Evolutionary conservation across 2,888 invertebrate species (phyloP).

Genomic region (Gryllus longicercus): DNA sequence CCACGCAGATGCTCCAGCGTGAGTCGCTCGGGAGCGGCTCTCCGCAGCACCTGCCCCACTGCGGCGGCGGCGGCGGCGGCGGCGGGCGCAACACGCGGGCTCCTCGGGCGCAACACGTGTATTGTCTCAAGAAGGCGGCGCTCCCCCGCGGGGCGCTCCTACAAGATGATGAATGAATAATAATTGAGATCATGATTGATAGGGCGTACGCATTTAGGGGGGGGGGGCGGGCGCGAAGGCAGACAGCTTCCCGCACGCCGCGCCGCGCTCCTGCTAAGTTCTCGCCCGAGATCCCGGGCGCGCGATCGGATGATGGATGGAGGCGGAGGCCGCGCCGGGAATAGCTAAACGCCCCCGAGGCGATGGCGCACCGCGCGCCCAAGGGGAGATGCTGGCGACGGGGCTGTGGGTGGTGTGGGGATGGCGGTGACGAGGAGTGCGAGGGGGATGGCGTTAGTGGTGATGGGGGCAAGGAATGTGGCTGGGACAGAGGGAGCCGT

Average conservation of each 20-base stretch:
- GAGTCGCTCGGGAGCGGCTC: no score
- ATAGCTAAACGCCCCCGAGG: not conserved
- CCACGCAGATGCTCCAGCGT: no score
- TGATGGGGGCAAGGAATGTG: not conserved
- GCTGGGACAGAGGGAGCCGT: not conserved
- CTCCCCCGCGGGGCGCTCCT: not conserved
- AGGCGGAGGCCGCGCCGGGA: not conserved
- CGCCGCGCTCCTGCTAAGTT: not conserved
- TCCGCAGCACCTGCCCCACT: not conserved
- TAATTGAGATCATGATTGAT: constrained; percentile 17
- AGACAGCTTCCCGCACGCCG: not conserved
- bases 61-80: not conserved
- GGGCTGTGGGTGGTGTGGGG: not conserved
- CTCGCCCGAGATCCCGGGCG: not conserved
- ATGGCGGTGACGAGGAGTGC: not conserved
- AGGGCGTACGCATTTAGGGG: not conserved
- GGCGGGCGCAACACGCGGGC: no score
- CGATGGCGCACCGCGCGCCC: not conserved
- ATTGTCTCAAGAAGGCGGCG: not conserved
- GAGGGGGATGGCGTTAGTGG: not conserved
- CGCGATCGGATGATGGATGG: constrained; percentile 9
- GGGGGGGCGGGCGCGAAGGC: not conserved
- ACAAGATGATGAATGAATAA: constrained; percentile 17
- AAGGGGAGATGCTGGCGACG: not conserved
- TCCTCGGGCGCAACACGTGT: not conserved